Conservation (phyloP, 2,888 invertebrate species). For the Lymantria monacha region DNA sequence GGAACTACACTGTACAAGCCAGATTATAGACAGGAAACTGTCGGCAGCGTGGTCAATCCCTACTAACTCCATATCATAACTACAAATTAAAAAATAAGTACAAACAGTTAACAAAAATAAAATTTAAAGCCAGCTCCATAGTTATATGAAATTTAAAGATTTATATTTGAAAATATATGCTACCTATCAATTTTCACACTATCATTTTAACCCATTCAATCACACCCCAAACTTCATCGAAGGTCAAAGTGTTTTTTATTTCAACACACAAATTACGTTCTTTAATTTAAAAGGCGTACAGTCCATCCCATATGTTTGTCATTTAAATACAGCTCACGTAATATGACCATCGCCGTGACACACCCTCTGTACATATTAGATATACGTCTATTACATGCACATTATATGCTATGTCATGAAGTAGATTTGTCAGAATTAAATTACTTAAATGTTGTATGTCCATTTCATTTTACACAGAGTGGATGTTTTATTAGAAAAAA, state of each 20-base stretch:
- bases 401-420: conserved; percentile 15
- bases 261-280: conserved; percentile 1
- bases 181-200: too few species aligned
- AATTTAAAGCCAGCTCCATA: too few species aligned
- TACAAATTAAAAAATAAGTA: too few species aligned
- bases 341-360: conserved; percentile 23
- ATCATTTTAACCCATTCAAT: too few species aligned
- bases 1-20: too few species aligned
- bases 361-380: conserved; percentile 32
- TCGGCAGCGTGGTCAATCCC: too few species aligned
- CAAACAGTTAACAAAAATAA: too few species aligned
- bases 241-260: not conserved
- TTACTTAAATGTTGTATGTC: conserved; percentile 12
- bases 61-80: too few species aligned
- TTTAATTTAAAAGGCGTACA: conserved; percentile 10
- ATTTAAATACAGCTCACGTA: conserved; percentile 28
- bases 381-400: conserved; percentile 27
- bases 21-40: too few species aligned
- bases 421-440: conserved; percentile 22
- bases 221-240: too few species aligned
- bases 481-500: not conserved
- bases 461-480: not conserved
- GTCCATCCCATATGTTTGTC: conserved; percentile 9
- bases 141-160: too few species aligned
- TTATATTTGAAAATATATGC: too few species aligned